Conservation (phyloP, 1,140 invertebrate genomes). For the Ips nitidus region DNA sequence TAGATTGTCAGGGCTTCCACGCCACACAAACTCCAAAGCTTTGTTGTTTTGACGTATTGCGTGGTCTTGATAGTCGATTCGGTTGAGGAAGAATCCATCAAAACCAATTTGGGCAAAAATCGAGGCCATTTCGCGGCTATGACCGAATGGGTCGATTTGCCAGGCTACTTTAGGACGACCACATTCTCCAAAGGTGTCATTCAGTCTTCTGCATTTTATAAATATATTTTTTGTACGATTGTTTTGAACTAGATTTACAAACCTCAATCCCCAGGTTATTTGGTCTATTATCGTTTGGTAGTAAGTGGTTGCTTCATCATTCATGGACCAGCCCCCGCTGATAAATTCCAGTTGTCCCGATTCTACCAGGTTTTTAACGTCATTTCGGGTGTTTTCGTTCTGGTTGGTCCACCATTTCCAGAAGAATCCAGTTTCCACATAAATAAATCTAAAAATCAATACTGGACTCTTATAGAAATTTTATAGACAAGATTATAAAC, state of each 20-base stretch:
- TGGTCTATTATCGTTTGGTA: slow-evolving; percentile 84
- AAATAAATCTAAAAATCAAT: slow-evolving; percentile 42
- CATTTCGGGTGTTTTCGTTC: slow-evolving; percentile 54
- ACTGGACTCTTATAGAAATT: no score
- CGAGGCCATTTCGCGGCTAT: slow-evolving; percentile 69
- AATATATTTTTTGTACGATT: neutral
- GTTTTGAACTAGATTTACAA: neutral
- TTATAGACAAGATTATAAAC: slow-evolving; percentile 44
- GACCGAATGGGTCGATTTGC: slow-evolving; percentile 78
- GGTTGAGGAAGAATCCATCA: slow-evolving; percentile 72
- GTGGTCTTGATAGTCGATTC: slow-evolving; percentile 77
- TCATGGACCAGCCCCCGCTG: slow-evolving; percentile 73
- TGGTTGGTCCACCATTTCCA: slow-evolving; percentile 70
- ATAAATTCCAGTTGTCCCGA: slow-evolving; percentile 75
- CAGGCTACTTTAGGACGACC: slow-evolving; percentile 67
- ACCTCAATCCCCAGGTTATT: slow-evolving; percentile 66
- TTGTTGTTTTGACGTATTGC: slow-evolving; percentile 60
- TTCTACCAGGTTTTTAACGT: slow-evolving; percentile 53
- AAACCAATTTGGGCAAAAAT: slow-evolving; percentile 71
- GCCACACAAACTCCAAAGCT: slow-evolving; percentile 78
- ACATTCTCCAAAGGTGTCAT: slow-evolving; percentile 65
- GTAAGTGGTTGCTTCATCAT: slow-evolving; percentile 79
- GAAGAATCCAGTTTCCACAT: slow-evolving; percentile 55
- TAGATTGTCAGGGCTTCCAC: slow-evolving; percentile 61
- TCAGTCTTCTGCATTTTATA: slow-evolving; percentile 25